These are phyloP conservation scores for Camelus dromedarius DNA, from an alignment of 2,113 vertebrate genomes.

Conservation along the genomic window DNA sequence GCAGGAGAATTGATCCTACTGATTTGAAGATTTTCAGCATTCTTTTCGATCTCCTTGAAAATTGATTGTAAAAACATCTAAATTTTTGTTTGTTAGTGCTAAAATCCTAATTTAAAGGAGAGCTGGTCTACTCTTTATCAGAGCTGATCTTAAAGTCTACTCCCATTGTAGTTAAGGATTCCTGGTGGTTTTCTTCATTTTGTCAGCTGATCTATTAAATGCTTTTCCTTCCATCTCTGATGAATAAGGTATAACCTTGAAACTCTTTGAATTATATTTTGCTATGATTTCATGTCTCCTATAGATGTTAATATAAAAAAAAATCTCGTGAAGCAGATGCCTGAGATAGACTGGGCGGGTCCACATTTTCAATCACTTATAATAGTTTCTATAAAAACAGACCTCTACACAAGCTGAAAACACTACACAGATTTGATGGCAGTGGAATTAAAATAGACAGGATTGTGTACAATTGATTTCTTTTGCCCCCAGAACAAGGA, in stretches of 20 bases:
- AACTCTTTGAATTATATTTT: constrained; percentile 75
- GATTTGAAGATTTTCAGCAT: constrained; percentile 41
- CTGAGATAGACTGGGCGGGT: not conserved
- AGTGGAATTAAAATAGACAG: constrained; percentile 7
- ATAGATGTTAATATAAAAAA: not conserved
- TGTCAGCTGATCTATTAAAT: constrained; percentile 73
- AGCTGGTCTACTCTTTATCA: constrained; percentile 66
- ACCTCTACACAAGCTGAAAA: not conserved
- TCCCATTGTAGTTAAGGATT: constrained; percentile 48
- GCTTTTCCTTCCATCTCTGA: constrained; percentile 75
- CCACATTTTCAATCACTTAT: not conserved
- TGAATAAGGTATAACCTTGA: constrained; percentile 64
- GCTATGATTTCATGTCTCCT: not conserved
- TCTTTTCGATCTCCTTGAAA: constrained; percentile 39
- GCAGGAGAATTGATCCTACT: constrained; percentile 11
- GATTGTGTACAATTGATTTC: not conserved
- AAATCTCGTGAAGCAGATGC: not conserved
- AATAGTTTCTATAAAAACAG: not conserved
- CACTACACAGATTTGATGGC: not conserved
- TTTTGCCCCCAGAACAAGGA: not conserved
- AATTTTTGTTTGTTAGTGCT: constrained; percentile 46
- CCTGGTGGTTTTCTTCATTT: constrained; percentile 78
- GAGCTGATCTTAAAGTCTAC: constrained; percentile 78
- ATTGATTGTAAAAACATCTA: constrained; percentile 5
- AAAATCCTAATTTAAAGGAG: constrained; percentile 47